A percentile compares a stretch with the other conserved stretches of the same genome.
Conservation (phyloP, 2,888 invertebrate species). For the Polydrusus pterygomalis region DNA sequence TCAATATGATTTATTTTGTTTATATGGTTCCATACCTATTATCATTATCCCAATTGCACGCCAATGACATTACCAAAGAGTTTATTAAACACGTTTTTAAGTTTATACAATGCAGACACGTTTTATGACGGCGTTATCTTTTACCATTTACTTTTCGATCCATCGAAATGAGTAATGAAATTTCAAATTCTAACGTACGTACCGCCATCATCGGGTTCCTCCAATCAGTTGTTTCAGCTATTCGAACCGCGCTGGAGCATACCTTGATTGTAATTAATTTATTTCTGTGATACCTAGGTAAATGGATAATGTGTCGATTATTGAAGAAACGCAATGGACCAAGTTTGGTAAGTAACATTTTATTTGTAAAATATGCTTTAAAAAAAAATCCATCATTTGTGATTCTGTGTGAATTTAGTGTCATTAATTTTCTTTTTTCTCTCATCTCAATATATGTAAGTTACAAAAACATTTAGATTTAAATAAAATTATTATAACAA, state of each 20-base stretch:
- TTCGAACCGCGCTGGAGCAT: constrained; percentile 9
- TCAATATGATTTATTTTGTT: no score
- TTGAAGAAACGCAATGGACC: not conserved
- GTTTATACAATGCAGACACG: constrained; percentile 40
- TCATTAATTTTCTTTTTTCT: no score
- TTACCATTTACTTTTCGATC: constrained; percentile 43
- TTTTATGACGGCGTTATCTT: constrained; percentile 28
- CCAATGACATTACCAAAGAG: constrained; percentile 15
- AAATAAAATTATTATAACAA: no score
- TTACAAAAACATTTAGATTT: no score
- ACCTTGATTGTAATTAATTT: constrained; percentile 15
- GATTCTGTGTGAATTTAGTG: no score
- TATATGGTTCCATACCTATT: no score
- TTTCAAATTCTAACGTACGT: constrained; percentile 33
- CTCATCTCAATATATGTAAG: no score
- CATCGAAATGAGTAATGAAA: constrained; percentile 41
- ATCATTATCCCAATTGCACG: not conserved
- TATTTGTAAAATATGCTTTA: not conserved
- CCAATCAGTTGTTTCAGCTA: constrained; percentile 37
- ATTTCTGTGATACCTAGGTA: not conserved
- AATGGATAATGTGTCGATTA: constrained; percentile 27
- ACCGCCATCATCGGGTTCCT: constrained; percentile 26
- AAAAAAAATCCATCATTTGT: no score
- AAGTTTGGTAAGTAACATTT: constrained; percentile 6
- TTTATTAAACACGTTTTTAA: constrained; percentile 33